Evolutionary conservation across 1,140 invertebrate genomes (phyloP), one percentile per base, ranked within the genome.

Genomic region (Drosophila leontia): DNA sequence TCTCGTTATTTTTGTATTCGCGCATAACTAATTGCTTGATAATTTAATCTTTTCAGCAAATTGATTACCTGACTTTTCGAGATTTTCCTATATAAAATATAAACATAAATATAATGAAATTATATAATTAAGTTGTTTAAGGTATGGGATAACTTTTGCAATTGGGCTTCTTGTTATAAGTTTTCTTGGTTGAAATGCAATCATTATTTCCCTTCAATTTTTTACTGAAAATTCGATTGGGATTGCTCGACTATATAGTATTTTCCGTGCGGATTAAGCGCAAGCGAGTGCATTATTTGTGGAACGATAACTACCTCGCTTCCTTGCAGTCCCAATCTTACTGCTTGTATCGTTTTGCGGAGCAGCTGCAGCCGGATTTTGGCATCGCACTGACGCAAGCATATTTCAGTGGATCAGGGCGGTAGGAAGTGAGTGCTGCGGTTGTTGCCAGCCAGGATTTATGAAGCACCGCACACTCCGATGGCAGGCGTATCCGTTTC

Each of bases 391-490:
- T 69, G 67, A 67, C 67, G 67, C 69, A 72, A 72, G 67, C 67
- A 59, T 72, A 72, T 71, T 72, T 72, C 69, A 51, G 62, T 55
- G 67, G 63, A 55, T 68, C 32, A 48, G 67, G 47, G n/a, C 3
- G 32, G 42, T 32, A 15, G 44, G 15, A 29, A 13, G 51, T 44
- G 63, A 55, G 47, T 26, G 37, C 61, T 69, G 67, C 39, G 67
- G 67, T 70, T 65, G 62, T 63, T 74, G 51, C 58, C 47, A 75
- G 75, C 57, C 69, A 82, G 80, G 80, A 82, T 82, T 82, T 82
- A 82, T 82, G 80, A 75, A 75, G 59, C 60, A 34, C 65, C 64
- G 35, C 65, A 44, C 59, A 58, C 67, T 71, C 67, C 67, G 45
- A 67, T 77, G 80, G 70, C 75, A 67, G 69, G 75, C 74, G 59